Evolutionary conservation across 2,888 invertebrate genomes (phyloP).

Genomic region (Iselma pallidipennis): DNA sequence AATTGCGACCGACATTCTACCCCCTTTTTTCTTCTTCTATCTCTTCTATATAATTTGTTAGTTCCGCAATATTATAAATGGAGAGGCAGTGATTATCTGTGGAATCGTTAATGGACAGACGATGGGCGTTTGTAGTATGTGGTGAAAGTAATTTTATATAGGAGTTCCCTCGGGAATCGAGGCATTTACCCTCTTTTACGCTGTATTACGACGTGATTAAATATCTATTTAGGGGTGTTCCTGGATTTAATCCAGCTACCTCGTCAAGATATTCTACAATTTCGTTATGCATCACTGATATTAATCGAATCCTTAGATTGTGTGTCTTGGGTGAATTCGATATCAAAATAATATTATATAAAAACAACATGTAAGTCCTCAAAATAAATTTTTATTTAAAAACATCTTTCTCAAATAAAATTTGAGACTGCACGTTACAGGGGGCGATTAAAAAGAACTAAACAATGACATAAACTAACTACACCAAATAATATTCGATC

Average conservation of each 20-base stretch:
- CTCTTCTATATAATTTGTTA: slow-evolving; percentile 18
- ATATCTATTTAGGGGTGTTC: slow-evolving; percentile 47
- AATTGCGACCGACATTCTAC: slow-evolving; percentile 6
- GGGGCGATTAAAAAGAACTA: neutral
- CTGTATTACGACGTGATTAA: slow-evolving; percentile 52
- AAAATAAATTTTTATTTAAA: slow-evolving; percentile 20
- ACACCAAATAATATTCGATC: neutral
- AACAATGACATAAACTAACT: neutral
- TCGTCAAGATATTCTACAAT: slow-evolving; percentile 1
- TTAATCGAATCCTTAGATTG: neutral
- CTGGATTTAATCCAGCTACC: slow-evolving; percentile 22
- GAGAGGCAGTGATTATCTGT: slow-evolving; percentile 25
- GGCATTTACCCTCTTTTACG: slow-evolving; percentile 49
- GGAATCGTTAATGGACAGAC: slow-evolving; percentile 36
- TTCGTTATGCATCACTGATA: slow-evolving; percentile 1
- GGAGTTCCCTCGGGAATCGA: slow-evolving; percentile 37
- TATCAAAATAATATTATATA: neutral
- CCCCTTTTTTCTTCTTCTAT: slow-evolving; percentile 5
- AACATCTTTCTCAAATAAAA: neutral
- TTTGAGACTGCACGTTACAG: neutral
- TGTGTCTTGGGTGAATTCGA: neutral
- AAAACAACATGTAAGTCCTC: neutral
- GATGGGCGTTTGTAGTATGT: slow-evolving; percentile 36
- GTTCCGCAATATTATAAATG: slow-evolving; percentile 9
- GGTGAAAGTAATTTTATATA: slow-evolving; percentile 49